These are phyloP conservation scores for Idris sp. DNA, from an alignment of 1,140 invertebrate genomes.

Conservation along the genomic window DNA sequence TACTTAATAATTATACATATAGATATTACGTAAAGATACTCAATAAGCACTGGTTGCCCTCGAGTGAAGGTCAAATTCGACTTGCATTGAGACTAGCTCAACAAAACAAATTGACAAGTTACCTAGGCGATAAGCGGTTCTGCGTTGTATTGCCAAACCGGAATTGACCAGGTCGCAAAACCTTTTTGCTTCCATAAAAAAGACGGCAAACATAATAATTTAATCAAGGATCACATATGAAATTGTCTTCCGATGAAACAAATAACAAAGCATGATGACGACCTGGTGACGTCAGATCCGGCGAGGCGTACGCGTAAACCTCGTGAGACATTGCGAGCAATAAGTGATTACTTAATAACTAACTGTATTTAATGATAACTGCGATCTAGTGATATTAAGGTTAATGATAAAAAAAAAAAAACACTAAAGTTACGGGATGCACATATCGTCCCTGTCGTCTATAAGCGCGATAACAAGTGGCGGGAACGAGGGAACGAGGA, in stretches of 20 bases:
- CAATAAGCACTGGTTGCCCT: conserved; percentile 62
- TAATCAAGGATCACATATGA: not conserved
- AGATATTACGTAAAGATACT: conserved; percentile 65
- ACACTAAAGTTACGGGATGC: conserved; percentile 45
- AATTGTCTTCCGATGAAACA: conserved; percentile 36
- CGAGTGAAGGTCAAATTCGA: conserved; percentile 55
- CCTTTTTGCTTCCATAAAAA: conserved; percentile 27
- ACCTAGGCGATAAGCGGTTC: conserved; percentile 25
- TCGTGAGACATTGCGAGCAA: conserved; percentile 73
- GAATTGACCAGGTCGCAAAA: conserved; percentile 2
- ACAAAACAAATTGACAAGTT: conserved; percentile 59
- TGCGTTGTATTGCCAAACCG: not conserved
- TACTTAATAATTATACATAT: conserved; percentile 55
- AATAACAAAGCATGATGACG: too few species aligned
- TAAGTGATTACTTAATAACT: conserved; percentile 67
- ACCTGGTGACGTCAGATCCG: conserved; percentile 1
- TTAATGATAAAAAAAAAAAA: too few species aligned
- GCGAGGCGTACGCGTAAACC: conserved; percentile 12
- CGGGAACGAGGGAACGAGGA: conserved; percentile 23
- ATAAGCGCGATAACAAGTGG: too few species aligned
- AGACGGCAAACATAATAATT: not conserved
- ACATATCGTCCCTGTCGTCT: conserved; percentile 49
- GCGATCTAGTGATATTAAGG: conserved; percentile 62
- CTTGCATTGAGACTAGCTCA: conserved; percentile 65
- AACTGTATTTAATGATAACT: conserved; percentile 60